Evolutionary conservation across 2,888 invertebrate species (phyloP).

Genomic region (Ormyrus rosae): DNA sequence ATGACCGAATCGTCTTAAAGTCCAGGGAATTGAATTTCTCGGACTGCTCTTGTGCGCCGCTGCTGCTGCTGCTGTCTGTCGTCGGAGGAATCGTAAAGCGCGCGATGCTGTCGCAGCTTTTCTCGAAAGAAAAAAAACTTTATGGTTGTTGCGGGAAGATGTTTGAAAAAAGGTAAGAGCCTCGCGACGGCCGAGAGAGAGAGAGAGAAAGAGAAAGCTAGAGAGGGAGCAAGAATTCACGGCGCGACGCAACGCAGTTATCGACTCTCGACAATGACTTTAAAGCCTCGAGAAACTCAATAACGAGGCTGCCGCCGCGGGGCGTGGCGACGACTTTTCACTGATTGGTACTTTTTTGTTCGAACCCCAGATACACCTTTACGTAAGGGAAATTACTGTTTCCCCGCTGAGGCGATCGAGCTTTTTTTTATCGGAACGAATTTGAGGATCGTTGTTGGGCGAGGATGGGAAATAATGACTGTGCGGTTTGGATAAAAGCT

Average conservation of each 20-base stretch:
- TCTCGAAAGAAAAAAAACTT: background rate
- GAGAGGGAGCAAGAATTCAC: background rate
- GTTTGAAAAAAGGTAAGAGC: too few species aligned
- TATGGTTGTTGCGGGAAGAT: background rate
- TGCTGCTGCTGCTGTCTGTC: background rate
- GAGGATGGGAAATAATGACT: too few species aligned
- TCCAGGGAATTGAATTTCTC: conserved; percentile 22
- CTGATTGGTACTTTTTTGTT: too few species aligned
- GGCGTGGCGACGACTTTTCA: too few species aligned
- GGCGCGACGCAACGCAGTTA: background rate
- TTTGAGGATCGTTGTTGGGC: too few species aligned
- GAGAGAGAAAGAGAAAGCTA: background rate
- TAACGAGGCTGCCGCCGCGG: conserved; percentile 1
- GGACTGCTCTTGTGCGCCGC: background rate
- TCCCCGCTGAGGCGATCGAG: too few species aligned
- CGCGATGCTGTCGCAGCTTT: background rate
- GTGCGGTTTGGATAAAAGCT: too few species aligned
- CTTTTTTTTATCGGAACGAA: too few species aligned
- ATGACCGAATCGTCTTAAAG: background rate
- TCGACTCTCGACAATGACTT: conserved; percentile 15
- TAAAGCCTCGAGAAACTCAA: conserved; percentile 3
- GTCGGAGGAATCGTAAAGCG: conserved; percentile 1
- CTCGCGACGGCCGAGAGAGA: too few species aligned
- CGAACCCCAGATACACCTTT: too few species aligned
- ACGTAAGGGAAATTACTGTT: too few species aligned